Evolutionary conservation across 2,797 vertebrate species (phyloP).

Genomic region (Nyctibius grandis): DNA sequence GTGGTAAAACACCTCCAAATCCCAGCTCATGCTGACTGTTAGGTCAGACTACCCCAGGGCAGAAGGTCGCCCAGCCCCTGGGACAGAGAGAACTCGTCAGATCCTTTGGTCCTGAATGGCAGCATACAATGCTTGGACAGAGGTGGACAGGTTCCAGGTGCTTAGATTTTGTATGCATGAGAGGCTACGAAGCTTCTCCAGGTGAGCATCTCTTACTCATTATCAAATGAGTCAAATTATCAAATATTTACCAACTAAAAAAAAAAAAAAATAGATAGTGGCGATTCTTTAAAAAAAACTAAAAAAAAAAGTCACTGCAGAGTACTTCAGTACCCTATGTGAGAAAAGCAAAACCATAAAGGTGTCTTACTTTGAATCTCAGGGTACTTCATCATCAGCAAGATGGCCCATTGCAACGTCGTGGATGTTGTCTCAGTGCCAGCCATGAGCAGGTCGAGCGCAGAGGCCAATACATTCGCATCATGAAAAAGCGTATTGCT

Average conservation of each 20-base stretch:
- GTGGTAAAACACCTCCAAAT: background rate
- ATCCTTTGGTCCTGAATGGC: background rate
- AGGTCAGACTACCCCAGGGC: background rate
- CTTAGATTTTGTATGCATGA: background rate
- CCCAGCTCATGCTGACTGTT: background rate
- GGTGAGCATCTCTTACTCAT: background rate
- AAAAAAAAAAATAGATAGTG: too few relatives aligned
- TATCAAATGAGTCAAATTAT: too few relatives aligned
- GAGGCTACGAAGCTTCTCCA: background rate
- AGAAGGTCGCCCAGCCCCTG: background rate
- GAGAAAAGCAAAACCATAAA: background rate
- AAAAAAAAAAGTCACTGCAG: background rate
- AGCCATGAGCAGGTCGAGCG: constrained; percentile 60
- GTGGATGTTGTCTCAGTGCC: constrained; percentile 70
- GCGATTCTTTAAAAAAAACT: too few relatives aligned
- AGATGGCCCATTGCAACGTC: constrained; percentile 65
- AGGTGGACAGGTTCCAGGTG: background rate
- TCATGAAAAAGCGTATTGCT: background rate
- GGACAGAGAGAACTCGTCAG: background rate
- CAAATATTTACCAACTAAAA: too few relatives aligned
- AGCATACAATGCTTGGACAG: background rate
- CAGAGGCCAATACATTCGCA: constrained; percentile 17
- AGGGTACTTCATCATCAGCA: constrained; percentile 68
- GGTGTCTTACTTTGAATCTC: constrained; percentile 55
- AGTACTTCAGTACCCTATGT: background rate